These are phyloP conservation scores for Euwallacea similis DNA, from an alignment of 1,140 invertebrate species.

Conservation along the genomic window DNA sequence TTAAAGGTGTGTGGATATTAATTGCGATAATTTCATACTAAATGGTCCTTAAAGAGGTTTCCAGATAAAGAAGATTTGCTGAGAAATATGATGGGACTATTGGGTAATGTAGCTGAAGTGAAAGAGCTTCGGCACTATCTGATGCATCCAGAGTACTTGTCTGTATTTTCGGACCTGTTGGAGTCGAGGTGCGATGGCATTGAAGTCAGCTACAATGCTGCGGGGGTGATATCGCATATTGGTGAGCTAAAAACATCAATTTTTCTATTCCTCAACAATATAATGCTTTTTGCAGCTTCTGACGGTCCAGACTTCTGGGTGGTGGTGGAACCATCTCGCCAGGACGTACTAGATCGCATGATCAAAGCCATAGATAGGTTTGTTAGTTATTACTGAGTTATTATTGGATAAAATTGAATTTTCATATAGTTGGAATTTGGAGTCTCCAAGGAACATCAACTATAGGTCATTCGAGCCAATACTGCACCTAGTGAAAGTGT, in stretches of 20 bases:
- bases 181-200: constrained; percentile 89
- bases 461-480: constrained; percentile 95
- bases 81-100: constrained; percentile 94
- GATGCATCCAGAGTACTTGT: constrained; percentile 83
- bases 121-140: constrained; percentile 77
- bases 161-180: constrained; percentile 83
- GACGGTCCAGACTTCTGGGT: constrained; percentile 87
- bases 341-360: constrained; percentile 77
- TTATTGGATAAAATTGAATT: too few species aligned
- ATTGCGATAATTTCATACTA: too few species aligned
- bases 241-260: constrained; percentile 11
- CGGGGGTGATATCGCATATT: constrained; percentile 93
- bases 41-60: constrained; percentile 65
- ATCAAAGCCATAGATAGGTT: constrained; percentile 74
- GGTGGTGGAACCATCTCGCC: constrained; percentile 67
- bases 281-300: constrained; percentile 61
- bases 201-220: constrained; percentile 96
- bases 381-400: background rate
- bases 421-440: constrained; percentile 71
- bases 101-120: constrained; percentile 97
- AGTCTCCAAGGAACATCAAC: constrained; percentile 90
- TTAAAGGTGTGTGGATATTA: constrained; percentile 61
- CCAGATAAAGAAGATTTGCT: constrained; percentile 85
- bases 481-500: constrained; percentile 74
- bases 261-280: background rate